Base-by-base conservation (phyloP, 2,797 vertebrate species). In the Buphagus erythrorhynchus region DNA sequence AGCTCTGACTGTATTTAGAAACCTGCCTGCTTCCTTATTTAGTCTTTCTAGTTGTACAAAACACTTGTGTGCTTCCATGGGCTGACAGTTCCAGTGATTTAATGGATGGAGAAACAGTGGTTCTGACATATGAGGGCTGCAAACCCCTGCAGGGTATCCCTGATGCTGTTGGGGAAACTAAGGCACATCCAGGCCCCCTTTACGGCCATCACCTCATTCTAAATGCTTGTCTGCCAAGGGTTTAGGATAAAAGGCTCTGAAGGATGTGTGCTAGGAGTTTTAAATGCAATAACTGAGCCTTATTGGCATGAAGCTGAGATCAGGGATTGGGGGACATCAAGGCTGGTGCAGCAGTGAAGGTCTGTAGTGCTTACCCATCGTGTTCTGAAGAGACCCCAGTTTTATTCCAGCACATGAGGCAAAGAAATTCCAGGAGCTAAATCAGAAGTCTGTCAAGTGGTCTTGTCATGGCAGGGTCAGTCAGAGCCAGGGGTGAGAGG, bases 301-400 rank as follows among this genome's bases (percentile, higher is more conserved):
- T 48, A 8, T 0, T 36, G 74, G 17, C 55, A 31, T 2, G 7
- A 35, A 38, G 15, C 19, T 78, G 74, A 92, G 48, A 8, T n/a
- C 0, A 3, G 35, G 28, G 71, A 20, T 49, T 40, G 54, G 62
- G n/a, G n/a, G 49, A 74, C 15, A 42, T 10, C 0, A 0, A 11
- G 17, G 16, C 38, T 59, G 35, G 13, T 33, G 26, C 26, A 55
- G 52, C 42, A 61, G 36, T 26, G 51, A 45, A n/a, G 40, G 62
- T 45, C 57, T 59, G 12, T 49, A 38, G 36, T 36, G 25, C 15
- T 87, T 46, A 54, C 11, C 35, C 49, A 2, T 10, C 1, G 0
- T 13, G 46, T 43, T 94, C 58, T 87, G 75, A 63, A 79, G 55
- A 8, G 14, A 43, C 11, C 25, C 17, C 36, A 5, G 6, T 31